Conservation (phyloP, 2,113 vertebrate genomes). For the Pterocles gutturalis region DNA sequence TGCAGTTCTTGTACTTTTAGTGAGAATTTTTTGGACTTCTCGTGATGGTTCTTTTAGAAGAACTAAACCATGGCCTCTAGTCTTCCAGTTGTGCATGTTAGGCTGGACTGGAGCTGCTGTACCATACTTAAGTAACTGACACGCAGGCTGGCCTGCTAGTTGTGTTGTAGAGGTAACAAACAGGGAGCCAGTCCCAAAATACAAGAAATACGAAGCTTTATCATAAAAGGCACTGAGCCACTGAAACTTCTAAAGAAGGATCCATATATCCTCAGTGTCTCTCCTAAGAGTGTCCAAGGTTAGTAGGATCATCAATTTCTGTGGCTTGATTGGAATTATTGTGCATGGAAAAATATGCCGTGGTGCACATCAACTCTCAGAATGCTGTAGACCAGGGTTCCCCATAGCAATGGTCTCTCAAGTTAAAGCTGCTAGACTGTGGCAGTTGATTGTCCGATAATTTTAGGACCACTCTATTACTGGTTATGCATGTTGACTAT, state of each 20-base stretch:
- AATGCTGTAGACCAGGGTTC: neutral
- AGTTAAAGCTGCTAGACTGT: neutral
- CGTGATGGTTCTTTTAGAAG: neutral
- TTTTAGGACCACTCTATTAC: neutral
- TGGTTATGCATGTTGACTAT: neutral
- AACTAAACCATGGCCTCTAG: neutral
- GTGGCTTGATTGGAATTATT: neutral
- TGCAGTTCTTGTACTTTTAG: neutral
- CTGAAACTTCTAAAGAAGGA: neutral
- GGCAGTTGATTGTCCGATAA: neutral
- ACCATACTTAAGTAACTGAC: neutral
- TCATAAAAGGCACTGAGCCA: neutral
- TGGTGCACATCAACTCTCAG: fast-evolving
- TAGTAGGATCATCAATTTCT: neutral
- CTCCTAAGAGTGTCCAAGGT: neutral
- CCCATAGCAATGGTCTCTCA: neutral
- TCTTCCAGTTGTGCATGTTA: neutral
- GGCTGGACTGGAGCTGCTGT: neutral
- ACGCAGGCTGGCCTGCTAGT: neutral
- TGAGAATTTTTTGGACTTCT: neutral
- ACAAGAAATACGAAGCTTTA: neutral
- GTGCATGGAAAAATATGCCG: neutral
- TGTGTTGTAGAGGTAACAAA: neutral
- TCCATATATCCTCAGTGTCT: fast-evolving
- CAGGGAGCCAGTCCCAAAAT: neutral